Base-by-base conservation (phyloP, 2,888 invertebrate genomes). In the Drosophila parthenogenetica region DNA sequence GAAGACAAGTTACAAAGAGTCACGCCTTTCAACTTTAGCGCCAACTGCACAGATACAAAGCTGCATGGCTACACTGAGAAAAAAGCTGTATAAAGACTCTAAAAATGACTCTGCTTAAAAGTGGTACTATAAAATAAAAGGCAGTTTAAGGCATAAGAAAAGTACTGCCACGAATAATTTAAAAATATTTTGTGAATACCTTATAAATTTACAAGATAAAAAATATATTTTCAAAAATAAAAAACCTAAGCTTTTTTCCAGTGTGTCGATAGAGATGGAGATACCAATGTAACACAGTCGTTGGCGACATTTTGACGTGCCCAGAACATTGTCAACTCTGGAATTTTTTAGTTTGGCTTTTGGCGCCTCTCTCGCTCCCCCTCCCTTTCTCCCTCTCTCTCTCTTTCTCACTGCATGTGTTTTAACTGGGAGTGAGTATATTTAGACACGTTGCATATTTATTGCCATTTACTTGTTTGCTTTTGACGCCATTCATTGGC, bases 11-110 rank as follows among this genome's bases (percentile, higher is more conserved):
- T 37, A 39, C 35, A 37, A 37, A 43, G 54, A 78, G 74, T 69
- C 81, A 74, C 79, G 75, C 75, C 81, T 78, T 78, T 81, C 67
- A 78, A 78, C 79, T 81, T 74, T 60, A 79, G 81, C 79, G 79
- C 79, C 79, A 79, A 80, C 69, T 54, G 64, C 68, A 40, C 17
- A 60, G 43, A 59, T 32, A 53, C 43, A 42, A 13, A 70, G 37
- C 40, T 57, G 61, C 43, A 60, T 39, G 51, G 19, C 25, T 32
- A 65, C 49, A 35, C 35, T 35, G 13, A 35, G 35, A 11, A 8
- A 13, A 35, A 13, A 32, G 10, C 10, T 8, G n/a, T n/a, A n/a
- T n/a, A 32, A 11, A 32, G 3, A 22, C 22, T 22, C 22, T 22
- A 3, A 22, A 22, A 22, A 22, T 22, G 1, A 22, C 22, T 22